A percentile compares a stretch with the other conserved stretches of the same genome.
Evolutionary conservation across 2,797 vertebrate species (phyloP).

Genomic region (Acanthurus tractus): DNA sequence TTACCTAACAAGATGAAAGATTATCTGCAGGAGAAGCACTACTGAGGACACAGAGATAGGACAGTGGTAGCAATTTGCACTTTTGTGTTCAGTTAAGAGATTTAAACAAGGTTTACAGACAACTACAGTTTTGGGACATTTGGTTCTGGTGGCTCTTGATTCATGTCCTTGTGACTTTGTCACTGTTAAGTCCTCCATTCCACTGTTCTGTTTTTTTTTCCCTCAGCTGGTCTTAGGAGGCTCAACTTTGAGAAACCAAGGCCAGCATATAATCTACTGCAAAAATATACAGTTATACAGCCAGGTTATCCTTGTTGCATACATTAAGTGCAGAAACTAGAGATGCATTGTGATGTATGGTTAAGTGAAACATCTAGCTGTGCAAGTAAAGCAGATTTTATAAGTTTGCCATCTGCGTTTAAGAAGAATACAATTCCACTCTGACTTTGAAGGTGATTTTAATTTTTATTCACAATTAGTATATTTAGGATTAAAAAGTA

Average conservation of each 20-base stretch:
- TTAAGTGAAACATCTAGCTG: constrained; percentile 48
- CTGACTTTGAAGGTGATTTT: constrained; percentile 24
- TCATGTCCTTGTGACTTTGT: constrained; percentile 82
- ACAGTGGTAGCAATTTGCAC: constrained; percentile 93
- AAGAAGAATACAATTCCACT: constrained; percentile 29
- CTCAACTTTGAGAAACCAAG: constrained; percentile 48
- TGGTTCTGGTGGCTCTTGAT: constrained; percentile 86
- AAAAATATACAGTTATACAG: constrained; percentile 57
- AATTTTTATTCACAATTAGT: constrained; percentile 44
- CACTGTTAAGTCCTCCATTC: constrained; percentile 77
- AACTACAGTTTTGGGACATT: constrained; percentile 86
- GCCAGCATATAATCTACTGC: constrained; percentile 60
- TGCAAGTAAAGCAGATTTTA: constrained; percentile 43
- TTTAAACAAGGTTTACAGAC: constrained; percentile 94
- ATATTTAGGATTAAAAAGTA: constrained; percentile 35
- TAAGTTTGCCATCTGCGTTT: constrained; percentile 15
- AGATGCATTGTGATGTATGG: constrained; percentile 42
- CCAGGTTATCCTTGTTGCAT: constrained; percentile 52
- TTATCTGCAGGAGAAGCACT: constrained; percentile 99
- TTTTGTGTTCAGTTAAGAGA: constrained; percentile 92
- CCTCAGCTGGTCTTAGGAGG: constrained; percentile 69
- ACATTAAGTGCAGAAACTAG: constrained; percentile 42
- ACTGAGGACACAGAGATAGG: constrained; percentile 90
- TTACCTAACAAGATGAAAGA: constrained; percentile 99
- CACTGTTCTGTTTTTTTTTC: constrained; percentile 55